phyloP scores from a whole-genome alignment of 2,888 invertebrate species.

The Clivina fossor region DNA sequence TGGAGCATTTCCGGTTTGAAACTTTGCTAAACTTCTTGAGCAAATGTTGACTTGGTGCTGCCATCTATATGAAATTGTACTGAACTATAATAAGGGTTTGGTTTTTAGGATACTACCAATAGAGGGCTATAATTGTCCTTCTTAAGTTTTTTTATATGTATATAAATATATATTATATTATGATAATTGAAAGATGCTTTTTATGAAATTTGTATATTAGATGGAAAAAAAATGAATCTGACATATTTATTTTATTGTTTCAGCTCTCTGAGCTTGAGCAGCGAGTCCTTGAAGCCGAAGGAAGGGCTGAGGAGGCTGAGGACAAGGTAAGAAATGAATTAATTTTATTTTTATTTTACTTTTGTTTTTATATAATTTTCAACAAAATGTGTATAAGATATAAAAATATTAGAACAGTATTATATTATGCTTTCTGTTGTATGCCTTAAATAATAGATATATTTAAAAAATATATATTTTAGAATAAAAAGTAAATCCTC shows the following conservation, averaged over 20 bases:
- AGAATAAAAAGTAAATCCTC: background rate
- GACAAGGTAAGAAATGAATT: conserved; percentile 74
- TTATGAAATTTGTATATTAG: no score
- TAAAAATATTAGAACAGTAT: background rate
- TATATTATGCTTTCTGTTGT: background rate
- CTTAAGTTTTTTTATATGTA: no score
- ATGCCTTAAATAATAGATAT: background rate
- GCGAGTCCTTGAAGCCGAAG: conserved; percentile 89
- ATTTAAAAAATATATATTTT: background rate
- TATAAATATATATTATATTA: no score
- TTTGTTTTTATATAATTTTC: background rate
- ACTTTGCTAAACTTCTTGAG: background rate
- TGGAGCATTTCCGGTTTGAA: background rate
- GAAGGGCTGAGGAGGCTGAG: conserved; percentile 89
- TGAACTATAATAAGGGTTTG: no score
- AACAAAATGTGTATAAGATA: background rate
- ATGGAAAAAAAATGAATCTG: background rate
- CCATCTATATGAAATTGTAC: background rate
- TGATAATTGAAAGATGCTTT: no score
- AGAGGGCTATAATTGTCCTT: no score
- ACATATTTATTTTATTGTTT: conserved; percentile 54
- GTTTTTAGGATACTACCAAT: no score
- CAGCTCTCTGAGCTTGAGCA: conserved; percentile 94
- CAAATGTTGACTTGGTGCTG: background rate
- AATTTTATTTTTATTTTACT: background rate